Base-by-base conservation (phyloP, 2,797 vertebrate genomes). In the Toxotes lorentzi region DNA sequence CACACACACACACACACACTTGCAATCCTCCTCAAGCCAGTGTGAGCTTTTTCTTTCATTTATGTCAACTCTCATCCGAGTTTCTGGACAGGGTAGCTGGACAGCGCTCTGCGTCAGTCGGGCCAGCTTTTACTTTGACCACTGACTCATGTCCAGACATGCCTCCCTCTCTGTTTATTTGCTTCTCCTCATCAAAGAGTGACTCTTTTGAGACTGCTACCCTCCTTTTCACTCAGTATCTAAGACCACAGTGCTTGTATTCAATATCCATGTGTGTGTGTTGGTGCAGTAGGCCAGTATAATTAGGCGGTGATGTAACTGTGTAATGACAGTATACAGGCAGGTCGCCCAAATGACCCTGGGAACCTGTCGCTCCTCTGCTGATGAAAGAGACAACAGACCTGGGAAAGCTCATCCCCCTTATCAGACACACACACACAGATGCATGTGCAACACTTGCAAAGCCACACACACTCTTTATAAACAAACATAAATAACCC, bases 301-400 rank as follows among this genome's bases (percentile, higher is more conserved):
- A 89, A 93, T 93, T 89, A 91, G 88, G 85, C n/a, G 62, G 71
- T 93, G 92, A 92, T 88, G 90, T 83, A 92, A 92, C 84, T 56
- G 64, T 71, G 69, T 94, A 94, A 94, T 93, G 92, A 94, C 84
- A 83, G 84, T 84, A 79, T 78, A 76, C 90, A 87, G 86, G 53
- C 85, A 72, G 78, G 92, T 93, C 89, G 76, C 60, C 82, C 75
- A 65, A 87, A 48, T 73, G 91, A 93, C 90, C 94, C 92, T 94
- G 94, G 94, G 94, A 95, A 95, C 90, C 91, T 85, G 93, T 92
- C 89, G 80, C 83, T 84, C 75, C 61, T 70, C 74, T 30, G 50
- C 88, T 90, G 92, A 95, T 95, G 93, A 95, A 95, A 94, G 94
- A 84, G 81, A 73, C 67, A 65, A 76, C 35, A 79, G 84, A 93